Conservation (phyloP, 2,888 invertebrate species). For the Coelinius sp. region DNA sequence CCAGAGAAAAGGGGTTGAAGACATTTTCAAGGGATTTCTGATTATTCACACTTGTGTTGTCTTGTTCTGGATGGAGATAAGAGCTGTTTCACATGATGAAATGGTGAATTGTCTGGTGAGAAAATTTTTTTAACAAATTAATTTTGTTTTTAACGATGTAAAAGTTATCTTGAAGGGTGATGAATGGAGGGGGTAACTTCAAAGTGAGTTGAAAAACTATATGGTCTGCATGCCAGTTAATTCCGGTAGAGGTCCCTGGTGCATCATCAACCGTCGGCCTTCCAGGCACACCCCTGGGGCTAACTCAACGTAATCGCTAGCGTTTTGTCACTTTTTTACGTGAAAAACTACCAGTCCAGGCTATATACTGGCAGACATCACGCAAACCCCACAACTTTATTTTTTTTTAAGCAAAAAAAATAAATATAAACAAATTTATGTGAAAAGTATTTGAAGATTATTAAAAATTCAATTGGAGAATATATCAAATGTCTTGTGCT, state of each 20-base stretch:
- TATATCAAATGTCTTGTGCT: not conserved
- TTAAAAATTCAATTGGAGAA: constrained; percentile 49
- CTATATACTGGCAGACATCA: not conserved
- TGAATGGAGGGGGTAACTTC: not conserved
- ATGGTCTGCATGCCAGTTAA: constrained; percentile 56
- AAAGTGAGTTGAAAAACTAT: constrained; percentile 54
- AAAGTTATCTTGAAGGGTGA: not conserved
- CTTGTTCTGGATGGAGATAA: not conserved
- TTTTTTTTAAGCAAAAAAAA: not conserved
- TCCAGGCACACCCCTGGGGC: constrained; percentile 51
- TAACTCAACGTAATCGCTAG: constrained; percentile 59
- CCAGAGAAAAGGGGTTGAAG: not conserved
- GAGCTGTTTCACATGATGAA: constrained; percentile 11
- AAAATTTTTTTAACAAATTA: constrained; percentile 21
- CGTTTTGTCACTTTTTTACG: constrained; percentile 64
- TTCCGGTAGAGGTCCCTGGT: constrained; percentile 60
- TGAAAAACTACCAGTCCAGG: constrained; percentile 31
- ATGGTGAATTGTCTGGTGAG: constrained; percentile 29
- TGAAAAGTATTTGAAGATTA: constrained; percentile 25
- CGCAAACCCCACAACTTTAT: not conserved
- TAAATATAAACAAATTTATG: not conserved
- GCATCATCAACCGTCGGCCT: constrained; percentile 58
- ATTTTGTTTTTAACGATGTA: not conserved
- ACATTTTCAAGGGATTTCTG: not conserved
- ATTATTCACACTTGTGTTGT: constrained; percentile 23